Conservation (phyloP, 2,888 invertebrate genomes). For the Stictocephala bisonia region DNA sequence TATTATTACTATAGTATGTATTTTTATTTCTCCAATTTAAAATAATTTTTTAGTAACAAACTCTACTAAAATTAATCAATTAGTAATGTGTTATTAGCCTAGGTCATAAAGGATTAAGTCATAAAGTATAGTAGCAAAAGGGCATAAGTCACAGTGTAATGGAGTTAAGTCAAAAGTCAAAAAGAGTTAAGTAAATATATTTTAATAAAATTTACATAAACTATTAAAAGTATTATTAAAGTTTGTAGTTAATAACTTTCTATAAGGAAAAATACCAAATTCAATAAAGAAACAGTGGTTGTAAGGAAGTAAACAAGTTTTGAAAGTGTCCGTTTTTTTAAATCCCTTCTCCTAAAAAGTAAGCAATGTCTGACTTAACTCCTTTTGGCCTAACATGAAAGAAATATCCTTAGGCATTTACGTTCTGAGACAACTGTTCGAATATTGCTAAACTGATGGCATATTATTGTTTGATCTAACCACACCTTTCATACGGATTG, state of each 20-base stretch:
- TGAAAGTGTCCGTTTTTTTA: neutral
- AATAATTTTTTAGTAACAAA: too few species aligned
- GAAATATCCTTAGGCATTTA: too few species aligned
- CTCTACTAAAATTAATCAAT: neutral
- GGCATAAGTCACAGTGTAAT: too few species aligned
- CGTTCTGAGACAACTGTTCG: too few species aligned
- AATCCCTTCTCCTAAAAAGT: slow-evolving; percentile 7
- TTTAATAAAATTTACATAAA: neutral
- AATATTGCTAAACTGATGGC: too few species aligned
- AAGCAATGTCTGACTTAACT: neutral
- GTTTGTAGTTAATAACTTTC: neutral
- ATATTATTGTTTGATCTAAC: too few species aligned
- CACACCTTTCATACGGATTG: too few species aligned
- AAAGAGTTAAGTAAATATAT: neutral
- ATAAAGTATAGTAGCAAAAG: too few species aligned
- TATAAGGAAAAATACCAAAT: neutral
- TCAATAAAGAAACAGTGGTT: neutral
- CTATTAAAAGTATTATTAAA: neutral
- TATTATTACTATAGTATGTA: too few species aligned
- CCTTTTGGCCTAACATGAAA: slow-evolving; percentile 8
- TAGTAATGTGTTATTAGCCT: too few species aligned
- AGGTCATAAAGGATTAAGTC: too few species aligned
- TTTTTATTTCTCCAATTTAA: too few species aligned
- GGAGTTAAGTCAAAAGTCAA: neutral
- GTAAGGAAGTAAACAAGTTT: neutral